Percentiles rank a stretch among this genome's conserved stretches.
phyloP scores from a whole-genome alignment of 2,113 vertebrate genomes.

The Menura novaehollandiae region DNA sequence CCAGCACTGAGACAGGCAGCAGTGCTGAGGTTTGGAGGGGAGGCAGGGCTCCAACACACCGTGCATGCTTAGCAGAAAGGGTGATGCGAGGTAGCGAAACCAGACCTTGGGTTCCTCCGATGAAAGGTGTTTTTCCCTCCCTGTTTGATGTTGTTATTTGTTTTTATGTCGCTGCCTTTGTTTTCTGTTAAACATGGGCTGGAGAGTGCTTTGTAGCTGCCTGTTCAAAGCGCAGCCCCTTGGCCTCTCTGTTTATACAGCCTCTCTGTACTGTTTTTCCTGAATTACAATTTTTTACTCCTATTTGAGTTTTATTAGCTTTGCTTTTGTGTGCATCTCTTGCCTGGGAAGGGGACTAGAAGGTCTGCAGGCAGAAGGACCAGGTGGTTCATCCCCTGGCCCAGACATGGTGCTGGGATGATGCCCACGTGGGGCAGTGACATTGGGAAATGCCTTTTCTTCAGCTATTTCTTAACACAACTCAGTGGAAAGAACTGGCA shows the following conservation, averaged over 20 bases:
- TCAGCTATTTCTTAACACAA: not conserved
- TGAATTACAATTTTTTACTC: not conserved
- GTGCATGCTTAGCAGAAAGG: not conserved
- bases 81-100: not conserved
- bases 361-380: not conserved
- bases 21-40: not conserved
- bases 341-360: not conserved
- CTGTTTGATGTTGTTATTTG: not conserved
- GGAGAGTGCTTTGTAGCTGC: not conserved
- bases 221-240: not conserved
- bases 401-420: not conserved
- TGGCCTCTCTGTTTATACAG: not conserved
- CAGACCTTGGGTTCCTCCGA: not conserved
- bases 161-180: constrained; percentile 1
- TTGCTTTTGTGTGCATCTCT: not conserved
- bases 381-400: not conserved
- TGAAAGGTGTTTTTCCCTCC: not conserved
- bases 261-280: not conserved
- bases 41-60: not conserved
- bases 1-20: rapidly evolving
- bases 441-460: not conserved
- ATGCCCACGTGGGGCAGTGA: not conserved
- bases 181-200: not conserved
- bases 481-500: not conserved
- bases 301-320: not conserved